Evolutionary conservation across 2,888 invertebrate species (phyloP).

Genomic region (Orthonychiurus folsomi): DNA sequence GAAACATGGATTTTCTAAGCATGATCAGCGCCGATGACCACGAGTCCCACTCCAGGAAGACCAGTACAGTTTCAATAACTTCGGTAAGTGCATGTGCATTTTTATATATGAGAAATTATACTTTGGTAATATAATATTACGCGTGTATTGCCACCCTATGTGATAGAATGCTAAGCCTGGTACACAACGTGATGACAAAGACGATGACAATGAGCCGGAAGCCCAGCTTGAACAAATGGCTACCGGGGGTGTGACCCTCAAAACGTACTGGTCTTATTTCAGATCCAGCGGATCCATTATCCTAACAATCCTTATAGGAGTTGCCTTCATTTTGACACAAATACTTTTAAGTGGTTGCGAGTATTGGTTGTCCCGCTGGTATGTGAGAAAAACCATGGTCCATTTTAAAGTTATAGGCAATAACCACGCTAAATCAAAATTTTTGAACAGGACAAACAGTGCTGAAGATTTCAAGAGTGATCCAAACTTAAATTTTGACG

Average conservation of each 20-base stretch:
- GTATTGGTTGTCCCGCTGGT: slow-evolving; percentile 3
- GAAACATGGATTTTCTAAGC: slow-evolving; percentile 67
- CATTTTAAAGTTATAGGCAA: no score
- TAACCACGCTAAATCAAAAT: no score
- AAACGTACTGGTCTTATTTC: slow-evolving; percentile 4
- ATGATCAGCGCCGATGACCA: slow-evolving; percentile 47
- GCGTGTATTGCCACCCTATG: no score
- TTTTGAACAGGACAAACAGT: neutral
- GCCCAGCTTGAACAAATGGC: slow-evolving; percentile 1
- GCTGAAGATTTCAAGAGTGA: neutral
- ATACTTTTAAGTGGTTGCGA: neutral
- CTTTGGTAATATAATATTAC: no score
- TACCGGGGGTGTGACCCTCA: neutral
- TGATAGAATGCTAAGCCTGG: no score
- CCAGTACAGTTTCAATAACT: slow-evolving; percentile 2
- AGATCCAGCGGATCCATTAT: slow-evolving; percentile 5
- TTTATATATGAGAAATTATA: no score
- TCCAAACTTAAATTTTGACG: neutral
- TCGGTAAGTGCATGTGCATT: no score
- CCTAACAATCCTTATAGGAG: neutral
- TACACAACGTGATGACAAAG: neutral
- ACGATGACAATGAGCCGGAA: neutral
- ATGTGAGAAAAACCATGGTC: no score
- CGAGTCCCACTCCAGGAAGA: slow-evolving; percentile 14
- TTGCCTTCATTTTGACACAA: slow-evolving; percentile 2